These are phyloP conservation scores for Hylia prasina DNA, from an alignment of 2,113 vertebrate species.

Conservation along the genomic window DNA sequence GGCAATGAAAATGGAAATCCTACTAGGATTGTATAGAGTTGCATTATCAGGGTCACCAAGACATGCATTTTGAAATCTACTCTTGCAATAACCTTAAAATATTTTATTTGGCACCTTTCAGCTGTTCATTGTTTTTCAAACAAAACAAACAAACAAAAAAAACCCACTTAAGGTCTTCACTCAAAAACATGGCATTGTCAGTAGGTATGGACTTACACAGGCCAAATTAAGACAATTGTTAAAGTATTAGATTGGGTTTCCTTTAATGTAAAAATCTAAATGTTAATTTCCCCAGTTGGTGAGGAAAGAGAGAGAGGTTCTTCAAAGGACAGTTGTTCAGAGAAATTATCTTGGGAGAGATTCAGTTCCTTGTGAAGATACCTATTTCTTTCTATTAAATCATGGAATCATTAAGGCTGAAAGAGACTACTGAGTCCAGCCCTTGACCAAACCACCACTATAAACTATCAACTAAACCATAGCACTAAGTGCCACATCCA, in stretches of 20 bases:
- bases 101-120: background rate
- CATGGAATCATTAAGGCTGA: background rate
- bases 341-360: background rate
- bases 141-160: background rate
- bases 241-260: background rate
- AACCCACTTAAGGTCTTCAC: background rate
- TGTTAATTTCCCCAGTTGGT: background rate
- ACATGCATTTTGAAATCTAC: background rate
- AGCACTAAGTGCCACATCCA: background rate
- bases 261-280: background rate
- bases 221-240: too few species aligned
- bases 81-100: background rate
- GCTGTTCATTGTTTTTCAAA: background rate
- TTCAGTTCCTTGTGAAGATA: background rate
- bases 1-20: background rate
- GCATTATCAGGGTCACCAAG: background rate
- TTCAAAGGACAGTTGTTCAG: background rate
- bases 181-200: background rate
- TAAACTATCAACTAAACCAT: accelerated
- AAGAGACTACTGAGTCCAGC: background rate
- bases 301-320: background rate
- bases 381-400: background rate
- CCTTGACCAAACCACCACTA: background rate
- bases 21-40: background rate
- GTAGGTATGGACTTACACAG: background rate